These are phyloP conservation scores for Poecilia latipinna DNA, from an alignment of 2,113 vertebrate species.

Conservation along the genomic window DNA sequence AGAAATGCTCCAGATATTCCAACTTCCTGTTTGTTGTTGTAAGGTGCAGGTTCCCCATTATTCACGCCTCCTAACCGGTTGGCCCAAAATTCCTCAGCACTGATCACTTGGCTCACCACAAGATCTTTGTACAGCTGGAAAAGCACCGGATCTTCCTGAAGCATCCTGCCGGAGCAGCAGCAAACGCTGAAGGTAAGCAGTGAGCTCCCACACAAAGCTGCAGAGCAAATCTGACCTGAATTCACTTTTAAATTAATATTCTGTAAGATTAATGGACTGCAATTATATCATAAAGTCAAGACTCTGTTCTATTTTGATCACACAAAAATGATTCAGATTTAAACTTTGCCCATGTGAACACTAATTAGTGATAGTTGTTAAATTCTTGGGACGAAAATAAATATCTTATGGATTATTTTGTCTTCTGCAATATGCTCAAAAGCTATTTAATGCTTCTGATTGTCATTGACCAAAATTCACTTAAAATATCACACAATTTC, in stretches of 20 bases:
- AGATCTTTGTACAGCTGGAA: slow-evolving; percentile 99
- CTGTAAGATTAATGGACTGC: too few species aligned
- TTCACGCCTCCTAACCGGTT: slow-evolving; percentile 91
- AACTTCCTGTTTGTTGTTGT: slow-evolving; percentile 92
- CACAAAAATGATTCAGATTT: too few species aligned
- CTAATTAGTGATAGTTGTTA: too few species aligned
- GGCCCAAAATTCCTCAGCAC: slow-evolving; percentile 98
- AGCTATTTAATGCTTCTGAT: too few species aligned
- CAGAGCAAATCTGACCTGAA: background rate
- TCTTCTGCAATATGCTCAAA: too few species aligned
- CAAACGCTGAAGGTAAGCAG: background rate
- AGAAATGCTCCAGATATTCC: slow-evolving; percentile 98
- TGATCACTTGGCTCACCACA: slow-evolving; percentile 98
- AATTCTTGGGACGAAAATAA: too few species aligned
- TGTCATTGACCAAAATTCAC: too few species aligned
- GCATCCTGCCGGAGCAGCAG: slow-evolving; percentile 86
- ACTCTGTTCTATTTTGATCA: too few species aligned
- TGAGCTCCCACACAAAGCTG: background rate
- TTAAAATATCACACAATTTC: too few species aligned
- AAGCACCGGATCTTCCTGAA: slow-evolving; percentile 97
- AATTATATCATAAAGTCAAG: too few species aligned
- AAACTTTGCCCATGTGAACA: too few species aligned
- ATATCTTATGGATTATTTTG: too few species aligned
- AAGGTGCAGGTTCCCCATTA: slow-evolving; percentile 79
- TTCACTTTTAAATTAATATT: background rate